These are phyloP conservation scores for Venturia canescens DNA, from an alignment of 1,140 invertebrate genomes.

Conservation along the genomic window DNA sequence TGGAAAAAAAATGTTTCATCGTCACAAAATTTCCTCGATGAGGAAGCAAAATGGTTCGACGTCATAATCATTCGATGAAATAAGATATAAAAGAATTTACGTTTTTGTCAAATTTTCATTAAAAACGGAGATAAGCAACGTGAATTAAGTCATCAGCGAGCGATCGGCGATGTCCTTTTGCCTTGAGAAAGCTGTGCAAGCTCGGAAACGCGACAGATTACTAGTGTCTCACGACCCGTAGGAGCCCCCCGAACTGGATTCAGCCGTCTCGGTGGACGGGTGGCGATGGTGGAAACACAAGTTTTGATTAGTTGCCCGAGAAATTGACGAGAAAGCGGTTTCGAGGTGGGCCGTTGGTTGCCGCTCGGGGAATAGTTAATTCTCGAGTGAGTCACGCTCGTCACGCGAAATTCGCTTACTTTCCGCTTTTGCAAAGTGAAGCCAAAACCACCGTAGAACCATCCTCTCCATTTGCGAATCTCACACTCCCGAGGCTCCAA, in stretches of 20 bases:
- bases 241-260: slow-evolving; percentile 28
- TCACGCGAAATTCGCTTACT: slow-evolving; percentile 53
- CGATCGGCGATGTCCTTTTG: slow-evolving; percentile 5
- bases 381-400: slow-evolving; percentile 56
- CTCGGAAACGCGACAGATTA: slow-evolving; percentile 32
- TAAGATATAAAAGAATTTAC: no score
- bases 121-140: not conserved
- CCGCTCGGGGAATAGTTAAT: slow-evolving; percentile 56
- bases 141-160: not conserved
- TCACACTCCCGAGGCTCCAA: slow-evolving; percentile 14
- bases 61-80: no score
- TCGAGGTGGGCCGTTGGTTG: slow-evolving; percentile 34
- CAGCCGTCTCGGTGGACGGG: not conserved
- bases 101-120: not conserved
- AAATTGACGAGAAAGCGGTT: slow-evolving; percentile 59
- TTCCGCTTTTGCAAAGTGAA: slow-evolving; percentile 45
- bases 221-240: slow-evolving; percentile 34
- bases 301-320: slow-evolving; percentile 67
- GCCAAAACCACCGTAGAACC: slow-evolving; percentile 12
- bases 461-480: slow-evolving; percentile 11
- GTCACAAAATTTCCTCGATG: no score
- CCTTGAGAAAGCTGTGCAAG: not conserved
- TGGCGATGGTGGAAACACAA: slow-evolving; percentile 56
- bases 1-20: no score
- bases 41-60: no score